Evolutionary conservation across 2,797 vertebrate genomes (phyloP).

Genomic region (Manis javanica): DNA sequence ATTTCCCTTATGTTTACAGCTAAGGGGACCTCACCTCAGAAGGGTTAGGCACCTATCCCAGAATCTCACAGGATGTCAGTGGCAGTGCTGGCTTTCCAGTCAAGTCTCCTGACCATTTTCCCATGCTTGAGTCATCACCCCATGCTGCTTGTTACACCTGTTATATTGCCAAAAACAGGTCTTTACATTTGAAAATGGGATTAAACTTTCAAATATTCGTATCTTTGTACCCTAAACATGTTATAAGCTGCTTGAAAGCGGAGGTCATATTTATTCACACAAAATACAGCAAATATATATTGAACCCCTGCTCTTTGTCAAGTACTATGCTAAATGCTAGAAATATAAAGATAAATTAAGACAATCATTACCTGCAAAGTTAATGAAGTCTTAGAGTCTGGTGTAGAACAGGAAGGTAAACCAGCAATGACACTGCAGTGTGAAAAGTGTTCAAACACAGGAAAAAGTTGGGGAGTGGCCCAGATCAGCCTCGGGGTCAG

Average conservation of each 20-base stretch:
- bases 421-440: not conserved
- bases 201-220: not conserved
- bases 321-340: not conserved
- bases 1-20: not conserved
- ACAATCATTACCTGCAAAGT: not conserved
- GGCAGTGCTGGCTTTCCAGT: not conserved
- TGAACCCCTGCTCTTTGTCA: not conserved
- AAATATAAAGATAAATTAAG: not conserved
- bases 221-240: not conserved
- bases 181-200: not conserved
- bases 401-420: not conserved
- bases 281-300: not conserved
- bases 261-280: slow-evolving; percentile 8
- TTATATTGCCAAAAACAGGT: not conserved
- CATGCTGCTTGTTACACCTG: not conserved
- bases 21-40: not conserved
- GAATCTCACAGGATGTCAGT: not conserved
- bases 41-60: not conserved
- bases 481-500: not conserved
- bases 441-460: not conserved
- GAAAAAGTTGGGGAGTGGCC: not conserved
- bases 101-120: not conserved
- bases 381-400: not conserved
- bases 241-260: not conserved
- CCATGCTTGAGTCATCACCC: too few species aligned